Conservation (phyloP, 2,797 vertebrate species). For the Hapalemur alaotrensis region DNA sequence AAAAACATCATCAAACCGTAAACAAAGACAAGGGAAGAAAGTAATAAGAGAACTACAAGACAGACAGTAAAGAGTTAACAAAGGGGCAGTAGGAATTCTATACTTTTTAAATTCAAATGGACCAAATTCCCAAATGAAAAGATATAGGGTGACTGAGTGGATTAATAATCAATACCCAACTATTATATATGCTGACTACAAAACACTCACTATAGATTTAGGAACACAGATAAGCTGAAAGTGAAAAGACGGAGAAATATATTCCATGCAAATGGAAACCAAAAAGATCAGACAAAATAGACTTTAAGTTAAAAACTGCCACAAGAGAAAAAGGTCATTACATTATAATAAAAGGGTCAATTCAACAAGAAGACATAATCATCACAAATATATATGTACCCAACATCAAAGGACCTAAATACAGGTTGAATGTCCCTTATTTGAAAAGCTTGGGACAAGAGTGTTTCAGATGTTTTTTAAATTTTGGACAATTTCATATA, state of each 20-base stretch:
- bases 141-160: rapidly evolving
- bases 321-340: not conserved
- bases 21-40: not conserved
- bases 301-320: too few relatives aligned
- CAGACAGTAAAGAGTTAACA: not conserved
- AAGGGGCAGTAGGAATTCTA: not conserved
- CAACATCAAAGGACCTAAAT: not conserved
- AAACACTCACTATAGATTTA: not conserved
- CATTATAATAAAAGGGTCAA: not conserved
- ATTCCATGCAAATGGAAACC: not conserved
- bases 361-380: not conserved
- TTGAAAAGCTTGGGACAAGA: not conserved
- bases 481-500: not conserved
- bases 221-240: not conserved
- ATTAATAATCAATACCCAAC: not conserved
- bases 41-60: not conserved
- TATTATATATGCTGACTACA: not conserved
- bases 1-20: not conserved
- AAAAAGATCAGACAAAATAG: not conserved
- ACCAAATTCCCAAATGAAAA: not conserved
- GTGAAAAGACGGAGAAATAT: not conserved
- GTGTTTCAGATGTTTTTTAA: not conserved
- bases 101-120: not conserved
- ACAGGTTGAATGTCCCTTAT: not conserved
- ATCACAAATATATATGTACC: not conserved